A percentile compares a stretch with the other conserved stretches of the same genome.
Conservation (phyloP, 2,888 invertebrate species). For the Drosophila quinaria region DNA sequence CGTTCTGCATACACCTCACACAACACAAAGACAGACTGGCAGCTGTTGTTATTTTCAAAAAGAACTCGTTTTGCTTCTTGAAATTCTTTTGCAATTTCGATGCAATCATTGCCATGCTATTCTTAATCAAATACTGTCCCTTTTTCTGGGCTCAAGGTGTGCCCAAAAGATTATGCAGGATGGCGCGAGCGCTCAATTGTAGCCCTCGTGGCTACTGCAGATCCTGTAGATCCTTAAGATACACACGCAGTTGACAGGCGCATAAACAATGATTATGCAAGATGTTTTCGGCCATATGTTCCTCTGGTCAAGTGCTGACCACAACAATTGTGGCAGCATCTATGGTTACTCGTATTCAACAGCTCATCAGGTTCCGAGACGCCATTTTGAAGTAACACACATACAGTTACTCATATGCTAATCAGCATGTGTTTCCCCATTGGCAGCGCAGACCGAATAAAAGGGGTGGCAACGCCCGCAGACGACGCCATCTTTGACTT, state of each 20-base stretch:
- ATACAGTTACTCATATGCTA: slow-evolving; percentile 56
- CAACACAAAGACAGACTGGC: slow-evolving; percentile 31
- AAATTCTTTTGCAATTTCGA: slow-evolving; percentile 66
- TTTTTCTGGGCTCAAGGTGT: slow-evolving; percentile 60
- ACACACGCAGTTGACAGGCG: slow-evolving; percentile 27
- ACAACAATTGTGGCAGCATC: slow-evolving; percentile 46
- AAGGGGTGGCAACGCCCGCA: slow-evolving; percentile 61
- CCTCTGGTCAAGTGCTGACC: slow-evolving; percentile 68
- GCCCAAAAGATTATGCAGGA: slow-evolving; percentile 67
- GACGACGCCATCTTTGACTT: slow-evolving; percentile 67
- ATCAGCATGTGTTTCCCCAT: slow-evolving; percentile 49
- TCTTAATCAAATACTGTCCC: slow-evolving; percentile 56
- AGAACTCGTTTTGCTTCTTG: slow-evolving; percentile 39
- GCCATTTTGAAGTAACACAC: slow-evolving; percentile 47
- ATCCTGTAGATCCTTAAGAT: slow-evolving; percentile 50
- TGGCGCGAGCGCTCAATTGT: slow-evolving; percentile 53
- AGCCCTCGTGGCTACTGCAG: slow-evolving; percentile 34
- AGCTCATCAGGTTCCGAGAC: slow-evolving; percentile 2
- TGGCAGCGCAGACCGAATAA: slow-evolving; percentile 33
- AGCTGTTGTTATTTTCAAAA: slow-evolving; percentile 42
- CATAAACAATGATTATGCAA: slow-evolving; percentile 65
- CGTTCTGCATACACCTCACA: slow-evolving; percentile 58
- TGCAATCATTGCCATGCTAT: slow-evolving; percentile 55
- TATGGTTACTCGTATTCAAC: slow-evolving; percentile 8
- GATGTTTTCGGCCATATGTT: slow-evolving; percentile 55